Conservation (phyloP, 2,888 invertebrate species). For the Syrphus vitripennis region DNA sequence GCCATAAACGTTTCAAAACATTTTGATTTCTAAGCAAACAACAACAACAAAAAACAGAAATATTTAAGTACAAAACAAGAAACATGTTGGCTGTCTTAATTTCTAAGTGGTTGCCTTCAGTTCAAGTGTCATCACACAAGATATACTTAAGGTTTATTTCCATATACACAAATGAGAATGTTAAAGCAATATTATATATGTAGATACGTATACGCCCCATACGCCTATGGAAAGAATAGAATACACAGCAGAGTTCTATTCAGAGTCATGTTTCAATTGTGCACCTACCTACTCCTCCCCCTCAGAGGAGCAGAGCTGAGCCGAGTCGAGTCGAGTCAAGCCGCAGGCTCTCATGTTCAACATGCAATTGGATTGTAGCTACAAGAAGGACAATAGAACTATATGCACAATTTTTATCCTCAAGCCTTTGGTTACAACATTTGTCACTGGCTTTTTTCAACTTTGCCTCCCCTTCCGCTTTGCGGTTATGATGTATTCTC, state of each 20-base stretch:
- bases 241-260: constrained; percentile 6
- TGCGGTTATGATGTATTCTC: background rate
- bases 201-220: constrained; percentile 49
- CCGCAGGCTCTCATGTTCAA: constrained; percentile 31
- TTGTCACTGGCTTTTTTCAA: constrained; percentile 53
- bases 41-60: background rate
- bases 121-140: constrained; percentile 61
- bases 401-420: constrained; percentile 29
- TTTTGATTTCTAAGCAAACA: background rate
- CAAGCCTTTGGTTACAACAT: constrained; percentile 55
- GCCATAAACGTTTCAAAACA: background rate
- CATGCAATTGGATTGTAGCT: constrained; percentile 56
- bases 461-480: background rate
- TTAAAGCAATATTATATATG: constrained; percentile 31
- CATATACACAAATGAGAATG: constrained; percentile 59
- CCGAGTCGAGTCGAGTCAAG: background rate
- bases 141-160: constrained; percentile 48
- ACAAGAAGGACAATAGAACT: constrained; percentile 54
- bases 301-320: background rate
- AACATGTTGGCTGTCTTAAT: constrained; percentile 34
- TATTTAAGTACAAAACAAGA: constrained; percentile 1
- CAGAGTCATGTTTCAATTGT: constrained; percentile 50
- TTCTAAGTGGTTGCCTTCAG: constrained; percentile 60
- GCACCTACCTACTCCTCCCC: background rate
- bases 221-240: constrained; percentile 12